Base-by-base conservation (phyloP, 37 sponge, comb jelly and placozoan species). In the Spongilla lacustris region DNA sequence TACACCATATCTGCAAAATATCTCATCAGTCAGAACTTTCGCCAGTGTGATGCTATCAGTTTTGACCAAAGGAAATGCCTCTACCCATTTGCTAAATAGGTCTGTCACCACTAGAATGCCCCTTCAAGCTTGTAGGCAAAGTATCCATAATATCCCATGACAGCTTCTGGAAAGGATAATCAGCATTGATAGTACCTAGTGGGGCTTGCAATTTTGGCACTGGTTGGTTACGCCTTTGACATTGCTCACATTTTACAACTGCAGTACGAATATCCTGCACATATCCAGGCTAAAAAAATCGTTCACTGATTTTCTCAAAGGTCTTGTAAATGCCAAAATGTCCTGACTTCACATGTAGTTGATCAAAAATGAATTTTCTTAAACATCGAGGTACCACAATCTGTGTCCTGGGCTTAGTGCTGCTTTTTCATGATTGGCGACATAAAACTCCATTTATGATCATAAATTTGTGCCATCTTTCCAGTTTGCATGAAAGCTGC, bases 121-220 rank as follows among this genome's bases (percentile, higher is more conserved):
- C 75, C 21, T 36, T 36, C 25, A 66, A 26, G 34, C 66, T 30
- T 32, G 48, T 26, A 22, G 84, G 75, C 25, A 83, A 50, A 50
- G 84, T 74, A 13, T 75, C 84, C 84, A 83, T 72, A 31, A 83
- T 83, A 66, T 73, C 84, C 75, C 84, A 83, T 19, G 84, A 83
- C 17, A 83, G 24, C 33, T 31, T 74, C 33, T 83, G 36, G 46
- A 83, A 83, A 24, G 84, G 75, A 34, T 83, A 73, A 23, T 36
- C 32, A 2, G 75, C 58, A 4, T 31, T 73, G 34, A 73, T 74
- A n/a, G 74, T 83, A 21, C 84, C 75, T 33, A 41, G 41, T 31
- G 84, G 75, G 27, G 83, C 83, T 37, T 36, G 37, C 2, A 66
- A 28, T 38, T 32, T 33, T 4, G 13, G 34, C 24, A 27, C 70